Percentiles rank a stretch among this genome's conserved stretches.
These are phyloP conservation scores for Crossaster papposus DNA, from an alignment of 53 echinoderm and acorn worm species.

Conservation along the genomic window DNA sequence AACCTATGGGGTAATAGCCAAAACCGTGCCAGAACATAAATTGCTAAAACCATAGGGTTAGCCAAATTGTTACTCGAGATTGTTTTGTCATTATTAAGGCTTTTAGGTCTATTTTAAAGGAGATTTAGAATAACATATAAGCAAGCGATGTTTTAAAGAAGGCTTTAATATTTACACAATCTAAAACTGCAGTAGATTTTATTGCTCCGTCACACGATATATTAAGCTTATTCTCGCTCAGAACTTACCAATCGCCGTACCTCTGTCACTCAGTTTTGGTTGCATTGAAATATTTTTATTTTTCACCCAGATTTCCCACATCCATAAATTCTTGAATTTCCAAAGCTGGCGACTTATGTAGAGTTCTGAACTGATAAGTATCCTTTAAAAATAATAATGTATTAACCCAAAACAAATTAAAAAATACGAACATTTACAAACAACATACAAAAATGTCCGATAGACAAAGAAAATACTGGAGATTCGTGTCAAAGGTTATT, in stretches of 20 bases:
- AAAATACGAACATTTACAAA: neutral
- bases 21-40: no score
- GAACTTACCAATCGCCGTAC: conserved; percentile 31
- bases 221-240: conserved; percentile 43
- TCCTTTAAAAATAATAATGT: neutral
- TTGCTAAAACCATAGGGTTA: no score
- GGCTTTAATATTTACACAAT: conserved; percentile 37
- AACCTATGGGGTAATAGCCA: no score
- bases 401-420: neutral
- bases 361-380: conserved; percentile 50
- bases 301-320: conserved; percentile 3
- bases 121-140: neutral
- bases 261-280: neutral
- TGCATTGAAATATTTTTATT: neutral
- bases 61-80: no score
- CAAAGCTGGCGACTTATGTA: conserved; percentile 3
- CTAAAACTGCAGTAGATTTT: conserved; percentile 53
- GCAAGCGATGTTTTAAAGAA: neutral
- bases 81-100: neutral
- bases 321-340: neutral
- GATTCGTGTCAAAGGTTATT: no score
- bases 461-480: no score
- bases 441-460: no score
- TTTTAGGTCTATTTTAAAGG: neutral
- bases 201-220: conserved; percentile 59